phyloP scores from a whole-genome alignment of 2,888 invertebrate genomes.

The Neoscelio sp. region DNA sequence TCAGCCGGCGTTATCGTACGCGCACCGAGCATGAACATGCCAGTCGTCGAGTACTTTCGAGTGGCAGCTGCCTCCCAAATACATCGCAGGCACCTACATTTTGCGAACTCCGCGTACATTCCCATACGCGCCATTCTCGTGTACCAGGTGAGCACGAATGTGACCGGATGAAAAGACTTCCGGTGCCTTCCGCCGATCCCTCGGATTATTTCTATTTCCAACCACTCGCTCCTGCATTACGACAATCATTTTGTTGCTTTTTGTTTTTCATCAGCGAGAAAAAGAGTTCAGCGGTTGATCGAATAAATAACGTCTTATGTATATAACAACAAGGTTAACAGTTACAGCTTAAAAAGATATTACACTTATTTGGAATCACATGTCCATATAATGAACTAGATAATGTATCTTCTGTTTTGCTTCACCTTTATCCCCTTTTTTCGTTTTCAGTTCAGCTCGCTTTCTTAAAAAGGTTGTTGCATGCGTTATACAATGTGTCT shows the following conservation, averaged over 20 bases:
- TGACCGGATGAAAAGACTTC: slow-evolving; percentile 55
- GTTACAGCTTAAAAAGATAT: slow-evolving; percentile 81
- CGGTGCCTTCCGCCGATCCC: slow-evolving; percentile 39
- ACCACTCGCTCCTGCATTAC: background rate
- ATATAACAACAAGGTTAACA: slow-evolving; percentile 83
- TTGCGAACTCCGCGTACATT: slow-evolving; percentile 37
- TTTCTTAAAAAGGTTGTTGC: slow-evolving; percentile 31
- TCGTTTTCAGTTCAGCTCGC: slow-evolving; percentile 4
- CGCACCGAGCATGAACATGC: slow-evolving; percentile 73
- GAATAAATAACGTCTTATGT: slow-evolving; percentile 81
- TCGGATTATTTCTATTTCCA: slow-evolving; percentile 35
- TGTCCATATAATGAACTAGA: slow-evolving; percentile 70
- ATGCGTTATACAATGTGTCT: slow-evolving; percentile 39
- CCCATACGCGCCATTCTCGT: slow-evolving; percentile 38
- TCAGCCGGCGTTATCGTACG: slow-evolving; percentile 71
- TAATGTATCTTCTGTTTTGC: slow-evolving; percentile 31
- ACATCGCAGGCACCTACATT: slow-evolving; percentile 59
- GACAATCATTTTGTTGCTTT: slow-evolving; percentile 9
- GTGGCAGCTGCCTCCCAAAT: slow-evolving; percentile 73
- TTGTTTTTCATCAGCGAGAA: slow-evolving; percentile 30
- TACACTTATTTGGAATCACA: slow-evolving; percentile 82
- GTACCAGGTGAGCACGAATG: slow-evolving; percentile 41
- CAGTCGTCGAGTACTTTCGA: slow-evolving; percentile 70
- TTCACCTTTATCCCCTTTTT: slow-evolving; percentile 1
- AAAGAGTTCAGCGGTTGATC: slow-evolving; percentile 38